These are phyloP conservation scores for Rhabdomys dilectus DNA, from an alignment of 2,113 vertebrate genomes.

Conservation along the genomic window DNA sequence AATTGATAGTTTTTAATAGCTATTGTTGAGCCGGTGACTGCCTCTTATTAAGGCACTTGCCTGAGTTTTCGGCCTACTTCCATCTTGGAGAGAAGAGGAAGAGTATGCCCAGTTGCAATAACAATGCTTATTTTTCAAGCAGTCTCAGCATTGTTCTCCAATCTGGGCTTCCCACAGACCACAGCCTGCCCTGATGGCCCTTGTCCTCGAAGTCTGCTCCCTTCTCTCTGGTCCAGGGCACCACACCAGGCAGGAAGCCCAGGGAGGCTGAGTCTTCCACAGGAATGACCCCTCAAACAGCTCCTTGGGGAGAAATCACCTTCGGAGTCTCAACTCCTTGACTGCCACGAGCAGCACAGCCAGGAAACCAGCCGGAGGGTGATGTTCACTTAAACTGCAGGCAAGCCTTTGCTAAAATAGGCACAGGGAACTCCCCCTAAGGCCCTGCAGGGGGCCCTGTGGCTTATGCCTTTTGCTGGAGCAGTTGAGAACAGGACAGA, in stretches of 20 bases:
- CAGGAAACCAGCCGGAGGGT: neutral
- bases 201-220: neutral
- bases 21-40: slow-evolving; percentile 63
- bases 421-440: neutral
- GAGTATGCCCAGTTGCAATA: slow-evolving; percentile 24
- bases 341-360: neutral
- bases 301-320: neutral
- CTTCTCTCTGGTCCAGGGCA: neutral
- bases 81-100: slow-evolving; percentile 55
- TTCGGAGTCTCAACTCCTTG: neutral
- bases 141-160: neutral
- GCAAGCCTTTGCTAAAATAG: neutral
- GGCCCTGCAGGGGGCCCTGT: neutral
- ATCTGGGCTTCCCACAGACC: neutral
- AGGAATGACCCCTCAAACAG: neutral
- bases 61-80: slow-evolving; percentile 59
- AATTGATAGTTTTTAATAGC: slow-evolving; percentile 71
- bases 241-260: neutral
- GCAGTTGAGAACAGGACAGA: neutral
- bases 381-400: neutral
- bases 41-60: slow-evolving; percentile 73
- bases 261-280: rapidly evolving
- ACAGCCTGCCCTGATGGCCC: neutral
- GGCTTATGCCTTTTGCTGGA: neutral
- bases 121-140: slow-evolving; percentile 12